Evolutionary conservation across 2,113 vertebrate genomes (phyloP).

Genomic region (Columba janthina): DNA sequence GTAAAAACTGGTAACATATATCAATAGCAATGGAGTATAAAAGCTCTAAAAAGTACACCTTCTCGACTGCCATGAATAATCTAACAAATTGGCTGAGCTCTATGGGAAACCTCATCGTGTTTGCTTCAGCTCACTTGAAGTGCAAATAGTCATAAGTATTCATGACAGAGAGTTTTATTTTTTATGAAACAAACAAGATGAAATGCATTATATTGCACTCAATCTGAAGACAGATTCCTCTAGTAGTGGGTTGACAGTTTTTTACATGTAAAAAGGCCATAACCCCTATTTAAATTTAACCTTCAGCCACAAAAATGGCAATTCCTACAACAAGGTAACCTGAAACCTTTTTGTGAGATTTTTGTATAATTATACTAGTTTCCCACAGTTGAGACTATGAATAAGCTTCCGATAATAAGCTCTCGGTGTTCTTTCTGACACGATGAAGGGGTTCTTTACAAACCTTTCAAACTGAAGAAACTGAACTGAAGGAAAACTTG

Average conservation of each 20-base stretch:
- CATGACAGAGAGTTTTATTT: neutral
- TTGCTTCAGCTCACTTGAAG: constrained; percentile 45
- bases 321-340: neutral
- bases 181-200: neutral
- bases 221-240: neutral
- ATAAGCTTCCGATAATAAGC: neutral
- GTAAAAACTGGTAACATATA: neutral
- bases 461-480: neutral
- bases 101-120: neutral
- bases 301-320: neutral
- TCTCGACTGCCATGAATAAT: neutral
- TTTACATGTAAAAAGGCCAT: neutral
- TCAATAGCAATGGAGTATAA: neutral
- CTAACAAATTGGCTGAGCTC: constrained; percentile 7
- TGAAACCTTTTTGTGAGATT: neutral
- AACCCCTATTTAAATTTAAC: neutral
- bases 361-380: neutral
- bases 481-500: neutral
- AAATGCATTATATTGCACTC: neutral
- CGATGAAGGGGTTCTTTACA: neutral
- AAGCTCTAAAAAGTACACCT: neutral
- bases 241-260: neutral
- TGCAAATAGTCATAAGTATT: constrained; percentile 20
- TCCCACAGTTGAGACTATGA: neutral
- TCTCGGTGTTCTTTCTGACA: neutral